Percentiles rank a stretch among this genome's conserved stretches.
Conservation (phyloP, 2,888 invertebrate species). For the Neoscelio sp. region DNA sequence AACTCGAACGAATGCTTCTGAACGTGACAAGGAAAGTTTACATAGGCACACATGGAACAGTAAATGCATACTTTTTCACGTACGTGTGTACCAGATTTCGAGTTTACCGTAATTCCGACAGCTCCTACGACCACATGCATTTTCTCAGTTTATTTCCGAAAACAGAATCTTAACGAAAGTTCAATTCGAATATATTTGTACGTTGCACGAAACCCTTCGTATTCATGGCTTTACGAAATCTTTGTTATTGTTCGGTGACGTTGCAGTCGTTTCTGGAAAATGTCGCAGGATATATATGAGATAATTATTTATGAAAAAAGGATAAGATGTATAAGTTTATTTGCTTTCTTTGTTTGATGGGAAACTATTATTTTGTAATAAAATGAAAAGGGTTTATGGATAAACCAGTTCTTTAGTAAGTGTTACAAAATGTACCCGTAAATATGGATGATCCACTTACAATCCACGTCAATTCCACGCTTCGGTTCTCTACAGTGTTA, state of each 20-base stretch:
- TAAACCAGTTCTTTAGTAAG: too few species aligned
- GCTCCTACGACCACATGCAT: slow-evolving; percentile 37
- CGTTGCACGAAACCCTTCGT: slow-evolving; percentile 4
- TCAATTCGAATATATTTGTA: slow-evolving; percentile 53
- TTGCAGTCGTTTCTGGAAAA: too few species aligned
- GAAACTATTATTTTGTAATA: too few species aligned
- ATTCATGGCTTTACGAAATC: slow-evolving; percentile 29
- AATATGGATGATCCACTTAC: too few species aligned
- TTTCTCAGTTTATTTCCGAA: slow-evolving; percentile 54
- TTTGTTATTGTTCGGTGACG: slow-evolving; percentile 35
- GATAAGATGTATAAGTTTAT: too few species aligned
- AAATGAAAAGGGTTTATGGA: too few species aligned
- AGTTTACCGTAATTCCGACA: slow-evolving; percentile 45
- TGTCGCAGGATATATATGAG: too few species aligned
- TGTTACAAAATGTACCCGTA: too few species aligned
- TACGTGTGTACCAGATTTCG: slow-evolving; percentile 45
- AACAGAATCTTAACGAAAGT: slow-evolving; percentile 55
- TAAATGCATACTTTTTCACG: slow-evolving; percentile 39
- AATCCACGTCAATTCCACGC: too few species aligned
- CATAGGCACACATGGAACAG: slow-evolving; percentile 49
- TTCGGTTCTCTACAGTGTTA: too few species aligned
- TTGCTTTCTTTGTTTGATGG: too few species aligned
- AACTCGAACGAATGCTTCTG: slow-evolving; percentile 63
- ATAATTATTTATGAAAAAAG: too few species aligned
- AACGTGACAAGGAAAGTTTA: slow-evolving; percentile 66